A percentile compares a stretch with the other conserved stretches of the same genome.
Evolutionary conservation across 1,140 invertebrate species (phyloP).

Genomic region (Dreissena polymorpha): DNA sequence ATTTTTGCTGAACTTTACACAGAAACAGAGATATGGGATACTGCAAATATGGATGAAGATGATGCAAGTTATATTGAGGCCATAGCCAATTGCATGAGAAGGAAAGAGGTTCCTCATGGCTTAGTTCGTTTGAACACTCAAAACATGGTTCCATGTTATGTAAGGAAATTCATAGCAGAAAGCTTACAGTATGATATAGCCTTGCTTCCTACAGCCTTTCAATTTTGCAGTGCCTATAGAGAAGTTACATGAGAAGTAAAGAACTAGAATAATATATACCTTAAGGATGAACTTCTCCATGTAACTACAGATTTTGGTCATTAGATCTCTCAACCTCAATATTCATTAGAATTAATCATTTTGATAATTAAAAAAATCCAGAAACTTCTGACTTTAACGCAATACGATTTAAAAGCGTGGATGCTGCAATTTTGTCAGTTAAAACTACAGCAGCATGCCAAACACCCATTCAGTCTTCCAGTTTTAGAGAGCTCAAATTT

Average conservation of each 20-base stretch:
- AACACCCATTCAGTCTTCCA: too few relatives aligned
- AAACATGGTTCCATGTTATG: conserved; percentile 9
- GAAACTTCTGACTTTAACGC: too few relatives aligned
- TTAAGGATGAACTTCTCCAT: too few relatives aligned
- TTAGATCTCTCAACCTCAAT: too few relatives aligned
- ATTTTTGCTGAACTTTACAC: conserved; percentile 29
- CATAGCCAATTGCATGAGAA: conserved; percentile 19
- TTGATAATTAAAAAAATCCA: too few relatives aligned
- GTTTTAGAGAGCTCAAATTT: too few relatives aligned
- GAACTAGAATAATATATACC: too few relatives aligned
- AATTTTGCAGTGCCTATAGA: conserved; percentile 12
- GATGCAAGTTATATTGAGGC: not conserved
- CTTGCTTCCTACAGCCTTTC: conserved; percentile 14
- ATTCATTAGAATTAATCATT: too few relatives aligned
- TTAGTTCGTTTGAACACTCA: conserved; percentile 15
- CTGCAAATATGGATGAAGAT: not conserved
- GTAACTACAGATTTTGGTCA: too few relatives aligned
- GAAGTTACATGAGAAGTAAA: not conserved
- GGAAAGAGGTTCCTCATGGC: conserved; percentile 34
- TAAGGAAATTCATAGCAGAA: conserved; percentile 17
- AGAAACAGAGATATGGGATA: conserved; percentile 20
- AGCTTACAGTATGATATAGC: conserved; percentile 27
- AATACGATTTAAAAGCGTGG: too few relatives aligned
- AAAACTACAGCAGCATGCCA: too few relatives aligned
- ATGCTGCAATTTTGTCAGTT: too few relatives aligned